A percentile compares a stretch with the other conserved stretches of the same genome.
phyloP scores from a whole-genome alignment of 1,140 invertebrate genomes.

The Oreohelix idahoensis region DNA sequence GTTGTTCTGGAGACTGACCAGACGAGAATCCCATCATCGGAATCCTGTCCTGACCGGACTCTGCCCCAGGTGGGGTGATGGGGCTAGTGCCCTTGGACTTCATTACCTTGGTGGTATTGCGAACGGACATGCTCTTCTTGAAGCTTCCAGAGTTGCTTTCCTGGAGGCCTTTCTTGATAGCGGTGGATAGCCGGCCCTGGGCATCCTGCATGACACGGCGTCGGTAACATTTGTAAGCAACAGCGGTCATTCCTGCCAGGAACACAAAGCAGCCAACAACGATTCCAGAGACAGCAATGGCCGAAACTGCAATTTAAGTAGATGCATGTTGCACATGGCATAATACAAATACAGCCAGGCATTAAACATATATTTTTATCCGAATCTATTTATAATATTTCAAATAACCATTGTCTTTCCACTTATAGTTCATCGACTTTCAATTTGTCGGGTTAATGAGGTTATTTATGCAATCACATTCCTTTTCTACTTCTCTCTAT shows the following conservation, averaged over 20 bases:
- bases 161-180: constrained; percentile 70
- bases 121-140: constrained; percentile 53
- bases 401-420: no score
- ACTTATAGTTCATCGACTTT: no score
- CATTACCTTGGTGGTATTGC: constrained; percentile 55
- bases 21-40: constrained; percentile 52
- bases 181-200: constrained; percentile 67
- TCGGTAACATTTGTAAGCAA: constrained; percentile 67
- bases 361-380: no score
- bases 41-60: constrained; percentile 50
- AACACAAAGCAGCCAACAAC: constrained; percentile 60
- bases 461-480: no score
- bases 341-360: no score
- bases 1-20: constrained; percentile 42
- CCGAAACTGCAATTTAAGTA: constrained; percentile 58
- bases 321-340: neutral
- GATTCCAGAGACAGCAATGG: constrained; percentile 58
- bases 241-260: constrained; percentile 55
- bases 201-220: constrained; percentile 61
- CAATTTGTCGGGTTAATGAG: no score
- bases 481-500: no score
- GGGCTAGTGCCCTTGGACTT: constrained; percentile 66
- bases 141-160: constrained; percentile 61
- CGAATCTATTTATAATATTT: no score
- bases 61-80: constrained; percentile 56